Base-by-base conservation (phyloP, 2,113 vertebrate genomes). In the Panurus biarmicus region DNA sequence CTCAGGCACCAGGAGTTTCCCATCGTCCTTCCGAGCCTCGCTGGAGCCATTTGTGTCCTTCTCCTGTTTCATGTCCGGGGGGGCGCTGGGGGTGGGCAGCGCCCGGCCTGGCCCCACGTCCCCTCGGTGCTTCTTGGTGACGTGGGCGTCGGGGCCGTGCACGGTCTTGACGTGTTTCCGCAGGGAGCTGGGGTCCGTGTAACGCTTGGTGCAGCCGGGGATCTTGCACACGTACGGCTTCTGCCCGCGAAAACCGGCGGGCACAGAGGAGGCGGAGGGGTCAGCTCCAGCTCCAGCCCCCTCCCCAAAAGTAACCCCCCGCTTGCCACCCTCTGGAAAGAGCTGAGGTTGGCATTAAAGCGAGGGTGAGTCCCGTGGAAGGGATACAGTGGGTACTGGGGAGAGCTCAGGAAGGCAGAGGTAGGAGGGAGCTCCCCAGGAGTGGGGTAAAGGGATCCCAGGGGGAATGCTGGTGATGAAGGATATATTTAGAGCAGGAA, bases 201-300 rank as follows among this genome's bases (percentile, higher is more conserved):
- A 99, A 66, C 99, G 98, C 87, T 99, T 99, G 88, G 98, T 99
- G 96, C 99, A 99, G 93, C 99, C 99, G 0, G 99, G 99, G 24
- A 99, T 99, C 97, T 99, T 99, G 73, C 99, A 99, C 24, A 99
- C 98, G 4, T 99, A 99, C 0, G 99, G 99, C 97, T 99, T 99
- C 99, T 99, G 97, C 4, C 18, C 9, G n/a, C 50, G 48, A 15
- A 26, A 28, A 64, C n/a, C 56, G 12, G 65, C 3, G 6, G 42
- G 12, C 11, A 22, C 0, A 0, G 15, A 3, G 42, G 3, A 31
- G 22, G n/a, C n/a, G 10, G 12, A 61, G 6, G 21, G 13, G 9
- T 33, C 7, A 44, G 33, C 11, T 21, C 50, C 1, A 1, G 2
- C 4, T 1, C 1, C 8, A 74, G 57, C 47, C 13, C 31, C 60